A percentile compares a stretch with the other conserved stretches of the same genome.
phyloP scores from a whole-genome alignment of 2,888 invertebrate genomes.

The Eutolmus rufibarbis region DNA sequence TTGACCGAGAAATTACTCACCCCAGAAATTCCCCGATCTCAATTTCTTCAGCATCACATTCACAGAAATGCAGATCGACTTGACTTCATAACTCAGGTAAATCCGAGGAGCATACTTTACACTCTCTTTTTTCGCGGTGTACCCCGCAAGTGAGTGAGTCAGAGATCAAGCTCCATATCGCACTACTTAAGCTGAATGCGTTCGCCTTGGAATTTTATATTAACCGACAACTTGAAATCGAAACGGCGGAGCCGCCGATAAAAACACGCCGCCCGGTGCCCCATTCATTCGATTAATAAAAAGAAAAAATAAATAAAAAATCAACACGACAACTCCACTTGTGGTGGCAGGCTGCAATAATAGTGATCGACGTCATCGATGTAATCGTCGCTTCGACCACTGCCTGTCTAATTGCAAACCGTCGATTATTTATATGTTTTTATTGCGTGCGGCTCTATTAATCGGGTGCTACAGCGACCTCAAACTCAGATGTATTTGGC shows the following conservation, averaged over 20 bases:
- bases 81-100: neutral
- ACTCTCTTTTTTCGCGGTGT: neutral
- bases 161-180: neutral
- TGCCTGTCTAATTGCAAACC: neutral
- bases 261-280: neutral
- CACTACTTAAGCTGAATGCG: slow-evolving; percentile 5
- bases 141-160: neutral
- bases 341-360: neutral
- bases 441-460: neutral
- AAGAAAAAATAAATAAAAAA: neutral
- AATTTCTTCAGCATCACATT: neutral
- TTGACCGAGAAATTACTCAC: neutral
- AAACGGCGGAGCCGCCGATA: neutral
- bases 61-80: neutral
- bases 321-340: neutral
- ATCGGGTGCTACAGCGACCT: neutral
- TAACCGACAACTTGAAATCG: neutral
- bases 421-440: neutral
- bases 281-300: neutral
- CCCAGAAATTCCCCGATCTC: neutral
- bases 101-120: neutral
- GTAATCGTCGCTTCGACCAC: neutral
- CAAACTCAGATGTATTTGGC: neutral
- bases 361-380: neutral
- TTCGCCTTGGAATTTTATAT: slow-evolving; percentile 25